A percentile compares a stretch with the other conserved stretches of the same genome.
Evolutionary conservation across 2,797 vertebrate species (phyloP).

Genomic region (Poliocrania exsul): DNA sequence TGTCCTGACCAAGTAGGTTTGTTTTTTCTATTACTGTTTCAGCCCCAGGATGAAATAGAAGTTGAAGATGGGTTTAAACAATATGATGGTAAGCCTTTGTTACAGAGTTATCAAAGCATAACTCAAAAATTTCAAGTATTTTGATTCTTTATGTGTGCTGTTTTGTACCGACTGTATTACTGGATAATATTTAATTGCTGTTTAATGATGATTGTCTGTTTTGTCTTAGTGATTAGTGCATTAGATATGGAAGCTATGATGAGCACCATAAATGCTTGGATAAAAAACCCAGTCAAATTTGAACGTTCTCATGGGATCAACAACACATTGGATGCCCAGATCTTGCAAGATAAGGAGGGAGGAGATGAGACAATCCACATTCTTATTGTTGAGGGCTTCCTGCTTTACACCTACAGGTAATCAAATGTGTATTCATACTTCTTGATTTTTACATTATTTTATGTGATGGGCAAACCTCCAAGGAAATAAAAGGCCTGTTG

Average conservation of each 20-base stretch:
- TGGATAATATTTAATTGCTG: neutral
- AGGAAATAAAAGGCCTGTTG: neutral
- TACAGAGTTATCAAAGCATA: slow-evolving; percentile 38
- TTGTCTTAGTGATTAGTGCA: slow-evolving; percentile 83
- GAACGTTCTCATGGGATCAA: slow-evolving; percentile 93
- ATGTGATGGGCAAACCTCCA: neutral
- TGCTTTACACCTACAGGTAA: slow-evolving; percentile 90
- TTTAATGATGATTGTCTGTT: neutral
- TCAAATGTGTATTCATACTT: neutral
- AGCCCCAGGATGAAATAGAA: slow-evolving; percentile 94
- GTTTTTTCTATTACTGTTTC: slow-evolving; percentile 80
- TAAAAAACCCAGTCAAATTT: slow-evolving; percentile 90
- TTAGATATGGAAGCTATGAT: slow-evolving; percentile 95
- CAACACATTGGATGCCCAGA: slow-evolving; percentile 81
- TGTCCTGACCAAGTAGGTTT: neutral
- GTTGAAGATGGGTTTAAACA: slow-evolving; percentile 96
- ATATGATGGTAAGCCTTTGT: slow-evolving; percentile 90
- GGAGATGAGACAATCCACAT: slow-evolving; percentile 82
- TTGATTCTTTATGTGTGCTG: neutral
- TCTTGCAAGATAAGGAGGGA: slow-evolving; percentile 69
- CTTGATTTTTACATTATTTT: neutral
- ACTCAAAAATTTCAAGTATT: neutral
- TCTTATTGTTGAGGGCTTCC: slow-evolving; percentile 92
- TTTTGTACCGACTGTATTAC: neutral
- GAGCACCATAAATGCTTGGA: slow-evolving; percentile 90